Evolutionary conservation across 2,797 vertebrate genomes (phyloP).

Genomic region (Periparus ater): DNA sequence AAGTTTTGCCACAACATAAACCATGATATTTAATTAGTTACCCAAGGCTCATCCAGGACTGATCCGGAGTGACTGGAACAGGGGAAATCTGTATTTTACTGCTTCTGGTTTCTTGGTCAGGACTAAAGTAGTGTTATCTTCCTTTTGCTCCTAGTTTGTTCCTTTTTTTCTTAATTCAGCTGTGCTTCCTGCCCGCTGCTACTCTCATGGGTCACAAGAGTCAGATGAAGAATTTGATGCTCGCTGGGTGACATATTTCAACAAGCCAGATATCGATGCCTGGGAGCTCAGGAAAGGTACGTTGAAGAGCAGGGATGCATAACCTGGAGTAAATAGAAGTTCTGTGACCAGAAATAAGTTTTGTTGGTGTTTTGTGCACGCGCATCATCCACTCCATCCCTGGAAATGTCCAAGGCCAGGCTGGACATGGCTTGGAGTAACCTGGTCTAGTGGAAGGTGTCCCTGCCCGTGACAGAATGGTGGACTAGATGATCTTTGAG

Average conservation of each 20-base stretch:
- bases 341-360: neutral
- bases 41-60: neutral
- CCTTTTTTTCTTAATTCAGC: neutral
- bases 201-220: slow-evolving; percentile 88
- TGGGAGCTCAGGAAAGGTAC: slow-evolving; percentile 96
- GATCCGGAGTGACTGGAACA: neutral
- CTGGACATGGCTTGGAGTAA: neutral
- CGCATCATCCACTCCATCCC: neutral
- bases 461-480: neutral
- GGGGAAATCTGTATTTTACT: rapidly evolving
- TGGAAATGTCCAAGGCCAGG: neutral
- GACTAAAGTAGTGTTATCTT: neutral
- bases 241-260: slow-evolving; percentile 96
- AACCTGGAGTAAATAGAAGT: neutral
- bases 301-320: neutral
- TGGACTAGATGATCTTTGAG: neutral
- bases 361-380: rapidly evolving
- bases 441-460: neutral
- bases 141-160: neutral
- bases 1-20: neutral
- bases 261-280: slow-evolving; percentile 92
- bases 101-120: neutral
- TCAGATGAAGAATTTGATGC: slow-evolving; percentile 96
- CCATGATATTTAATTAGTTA: rapidly evolving
- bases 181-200: slow-evolving; percentile 81